These are phyloP conservation scores for Melanostoma mellinum DNA, from an alignment of 2,888 invertebrate genomes.

Conservation along the genomic window DNA sequence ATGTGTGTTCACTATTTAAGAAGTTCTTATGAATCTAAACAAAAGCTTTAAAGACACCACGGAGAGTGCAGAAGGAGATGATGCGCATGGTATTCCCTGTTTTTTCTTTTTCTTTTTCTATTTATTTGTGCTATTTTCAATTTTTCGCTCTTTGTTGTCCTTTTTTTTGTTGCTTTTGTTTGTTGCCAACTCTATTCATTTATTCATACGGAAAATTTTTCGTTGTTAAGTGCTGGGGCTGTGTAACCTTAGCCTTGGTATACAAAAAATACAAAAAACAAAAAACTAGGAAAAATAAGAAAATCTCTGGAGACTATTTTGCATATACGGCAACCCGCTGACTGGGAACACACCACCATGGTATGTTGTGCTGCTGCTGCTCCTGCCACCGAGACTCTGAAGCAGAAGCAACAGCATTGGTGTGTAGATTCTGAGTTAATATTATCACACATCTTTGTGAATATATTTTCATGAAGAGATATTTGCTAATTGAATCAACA, in stretches of 20 bases:
- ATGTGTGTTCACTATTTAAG: constrained; percentile 65
- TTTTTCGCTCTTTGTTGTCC: constrained; percentile 5
- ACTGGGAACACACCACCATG: constrained; percentile 46
- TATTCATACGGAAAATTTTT: constrained; percentile 64
- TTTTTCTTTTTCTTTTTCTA: constrained; percentile 28
- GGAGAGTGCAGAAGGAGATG: not conserved
- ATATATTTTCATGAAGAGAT: constrained; percentile 74
- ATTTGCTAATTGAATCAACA: constrained; percentile 82
- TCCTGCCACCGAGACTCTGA: constrained; percentile 74
- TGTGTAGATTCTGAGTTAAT: constrained; percentile 77
- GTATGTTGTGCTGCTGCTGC: constrained; percentile 39
- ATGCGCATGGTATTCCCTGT: constrained; percentile 36
- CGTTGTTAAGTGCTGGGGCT: constrained; percentile 42
- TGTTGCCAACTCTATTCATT: constrained; percentile 25
- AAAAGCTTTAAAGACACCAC: constrained; percentile 40
- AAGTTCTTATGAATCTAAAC: constrained; percentile 66
- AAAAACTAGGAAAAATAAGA: constrained; percentile 18
- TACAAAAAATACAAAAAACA: not conserved
- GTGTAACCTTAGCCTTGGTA: constrained; percentile 42
- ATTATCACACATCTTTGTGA: constrained; percentile 74
- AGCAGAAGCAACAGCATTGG: constrained; percentile 77
- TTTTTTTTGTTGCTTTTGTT: not conserved
- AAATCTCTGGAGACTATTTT: constrained; percentile 63
- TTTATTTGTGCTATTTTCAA: constrained; percentile 57
- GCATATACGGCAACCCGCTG: constrained; percentile 68